phyloP scores from a whole-genome alignment of 53 echinoderm and acorn worm species.

The Echinometra lucunter region DNA sequence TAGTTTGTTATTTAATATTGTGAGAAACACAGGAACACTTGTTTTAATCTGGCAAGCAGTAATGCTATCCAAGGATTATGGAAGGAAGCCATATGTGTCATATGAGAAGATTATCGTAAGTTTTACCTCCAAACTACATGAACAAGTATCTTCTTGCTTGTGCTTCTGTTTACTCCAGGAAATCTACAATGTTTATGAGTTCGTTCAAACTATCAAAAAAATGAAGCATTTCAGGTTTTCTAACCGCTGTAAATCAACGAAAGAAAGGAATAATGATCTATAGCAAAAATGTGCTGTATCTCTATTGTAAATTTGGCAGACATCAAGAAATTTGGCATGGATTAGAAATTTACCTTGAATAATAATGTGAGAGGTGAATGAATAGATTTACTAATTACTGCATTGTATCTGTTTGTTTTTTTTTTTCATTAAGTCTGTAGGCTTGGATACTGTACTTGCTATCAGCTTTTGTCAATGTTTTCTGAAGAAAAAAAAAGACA shows the following conservation, averaged over 20 bases:
- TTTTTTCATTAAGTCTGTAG: no score
- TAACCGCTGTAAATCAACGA: neutral
- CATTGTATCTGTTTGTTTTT: no score
- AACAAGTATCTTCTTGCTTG: neutral
- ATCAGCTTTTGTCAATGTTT: no score
- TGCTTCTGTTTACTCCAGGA: neutral
- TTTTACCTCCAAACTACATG: neutral
- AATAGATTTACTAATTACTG: no score
- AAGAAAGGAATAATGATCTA: neutral
- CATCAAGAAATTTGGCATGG: no score
- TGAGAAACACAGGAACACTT: neutral
- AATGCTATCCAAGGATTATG: slow-evolving; percentile 22
- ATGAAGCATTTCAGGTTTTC: neutral
- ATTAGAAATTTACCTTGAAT: no score
- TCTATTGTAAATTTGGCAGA: no score
- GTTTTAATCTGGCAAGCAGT: neutral
- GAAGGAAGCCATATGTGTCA: neutral
- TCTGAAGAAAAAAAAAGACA: no score
- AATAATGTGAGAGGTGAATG: no score
- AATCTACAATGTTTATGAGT: neutral
- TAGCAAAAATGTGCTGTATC: neutral
- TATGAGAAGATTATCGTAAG: neutral
- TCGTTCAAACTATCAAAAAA: neutral
- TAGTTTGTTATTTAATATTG: neutral
- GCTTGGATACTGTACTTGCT: no score